Evolutionary conservation across 2,888 invertebrate genomes (phyloP).

Genomic region (Dorcus hopei): DNA sequence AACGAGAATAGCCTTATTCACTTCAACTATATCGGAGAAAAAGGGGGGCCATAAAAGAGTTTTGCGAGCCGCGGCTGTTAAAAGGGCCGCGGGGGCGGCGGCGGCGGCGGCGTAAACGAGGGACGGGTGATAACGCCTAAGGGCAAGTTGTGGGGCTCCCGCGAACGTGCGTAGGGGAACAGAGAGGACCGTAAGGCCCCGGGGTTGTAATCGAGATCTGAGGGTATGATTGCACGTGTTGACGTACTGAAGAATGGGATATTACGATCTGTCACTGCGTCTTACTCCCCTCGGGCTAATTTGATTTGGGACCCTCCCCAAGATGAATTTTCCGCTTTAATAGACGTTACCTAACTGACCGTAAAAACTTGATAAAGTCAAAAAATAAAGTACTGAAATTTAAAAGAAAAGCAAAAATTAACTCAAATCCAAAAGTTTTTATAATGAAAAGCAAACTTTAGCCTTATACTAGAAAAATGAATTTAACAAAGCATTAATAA

Average conservation of each 20-base stretch:
- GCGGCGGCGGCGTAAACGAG: not conserved
- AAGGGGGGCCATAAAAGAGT: conserved; percentile 1
- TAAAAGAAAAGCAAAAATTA: too few relatives aligned
- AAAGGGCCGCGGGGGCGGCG: not conserved
- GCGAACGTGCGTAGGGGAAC: not conserved
- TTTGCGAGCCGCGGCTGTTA: not conserved
- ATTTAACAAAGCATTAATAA: too few relatives aligned
- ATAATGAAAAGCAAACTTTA: too few relatives aligned
- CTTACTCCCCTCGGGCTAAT: conserved; percentile 1
- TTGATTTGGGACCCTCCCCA: not conserved
- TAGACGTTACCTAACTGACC: not conserved
- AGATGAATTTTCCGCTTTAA: too few relatives aligned
- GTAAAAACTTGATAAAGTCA: not conserved
- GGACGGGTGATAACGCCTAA: not conserved
- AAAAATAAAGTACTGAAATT: too few relatives aligned
- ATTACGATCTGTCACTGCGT: not conserved
- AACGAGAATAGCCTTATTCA: not conserved
- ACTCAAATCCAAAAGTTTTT: too few relatives aligned
- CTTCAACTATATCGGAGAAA: not conserved
- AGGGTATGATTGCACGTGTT: conserved; percentile 43
- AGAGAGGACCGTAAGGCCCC: conserved; percentile 27
- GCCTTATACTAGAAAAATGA: too few relatives aligned
- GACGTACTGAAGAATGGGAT: conserved; percentile 15
- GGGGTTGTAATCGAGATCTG: conserved; percentile 44
- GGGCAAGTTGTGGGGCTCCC: not conserved